Conservation (phyloP, 2,797 vertebrate genomes). For the Platalea minor region DNA sequence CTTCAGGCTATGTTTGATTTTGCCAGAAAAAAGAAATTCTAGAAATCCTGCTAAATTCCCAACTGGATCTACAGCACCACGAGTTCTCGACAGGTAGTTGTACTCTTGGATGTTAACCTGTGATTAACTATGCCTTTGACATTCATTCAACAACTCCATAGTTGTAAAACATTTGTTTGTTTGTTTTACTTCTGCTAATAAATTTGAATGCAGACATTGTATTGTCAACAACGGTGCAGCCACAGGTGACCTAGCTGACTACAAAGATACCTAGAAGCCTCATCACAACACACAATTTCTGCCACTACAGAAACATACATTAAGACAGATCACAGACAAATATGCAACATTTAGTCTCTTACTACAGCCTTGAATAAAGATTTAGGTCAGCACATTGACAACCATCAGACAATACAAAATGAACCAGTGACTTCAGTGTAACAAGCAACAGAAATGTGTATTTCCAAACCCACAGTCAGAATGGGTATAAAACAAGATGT, state of each 20-base stretch:
- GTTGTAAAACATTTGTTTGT: not conserved
- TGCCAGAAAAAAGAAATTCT: not conserved
- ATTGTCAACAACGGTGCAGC: rapidly evolving
- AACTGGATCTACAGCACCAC: not conserved
- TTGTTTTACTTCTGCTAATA: not conserved
- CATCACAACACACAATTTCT: not conserved
- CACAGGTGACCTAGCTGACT: not conserved
- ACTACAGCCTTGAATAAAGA: not conserved
- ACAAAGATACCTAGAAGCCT: not conserved
- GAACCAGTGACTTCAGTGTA: not conserved
- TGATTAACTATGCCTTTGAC: not conserved
- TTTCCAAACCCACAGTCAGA: not conserved
- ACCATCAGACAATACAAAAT: not conserved
- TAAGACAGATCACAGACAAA: not conserved
- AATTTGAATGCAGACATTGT: rapidly evolving
- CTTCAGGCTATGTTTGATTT: not conserved
- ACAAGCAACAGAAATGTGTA: not conserved
- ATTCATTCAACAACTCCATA: not conserved
- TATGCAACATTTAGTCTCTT: not conserved
- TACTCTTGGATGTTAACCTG: not conserved
- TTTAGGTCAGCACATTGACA: not conserved
- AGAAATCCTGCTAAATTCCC: not conserved
- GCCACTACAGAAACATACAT: not conserved
- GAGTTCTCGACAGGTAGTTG: not conserved
- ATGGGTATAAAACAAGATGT: not conserved